Conservation (phyloP, 1,140 invertebrate species). For the Himalopsyche phryganea region DNA sequence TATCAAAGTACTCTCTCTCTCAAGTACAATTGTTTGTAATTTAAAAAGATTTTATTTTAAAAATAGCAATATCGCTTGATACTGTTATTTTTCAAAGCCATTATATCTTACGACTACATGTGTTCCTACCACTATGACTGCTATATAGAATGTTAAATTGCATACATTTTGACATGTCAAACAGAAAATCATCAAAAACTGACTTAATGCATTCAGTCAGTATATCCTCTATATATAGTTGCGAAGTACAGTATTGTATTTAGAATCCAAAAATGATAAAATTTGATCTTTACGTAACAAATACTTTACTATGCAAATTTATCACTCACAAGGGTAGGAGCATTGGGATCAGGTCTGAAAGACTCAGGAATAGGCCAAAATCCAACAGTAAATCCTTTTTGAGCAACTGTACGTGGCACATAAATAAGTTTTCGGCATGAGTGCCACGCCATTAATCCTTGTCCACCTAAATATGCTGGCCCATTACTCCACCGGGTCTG, state of each 20-base stretch:
- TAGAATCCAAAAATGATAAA: background rate
- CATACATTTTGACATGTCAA: too few species aligned
- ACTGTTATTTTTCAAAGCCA: too few species aligned
- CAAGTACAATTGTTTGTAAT: too few species aligned
- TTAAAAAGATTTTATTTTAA: too few species aligned
- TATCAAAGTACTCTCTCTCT: too few species aligned
- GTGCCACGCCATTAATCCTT: conserved; percentile 66
- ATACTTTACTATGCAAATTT: background rate
- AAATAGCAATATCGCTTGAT: too few species aligned
- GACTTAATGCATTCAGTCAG: too few species aligned
- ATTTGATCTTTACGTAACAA: conserved; percentile 5
- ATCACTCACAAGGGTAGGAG: conserved; percentile 58
- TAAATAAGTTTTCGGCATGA: conserved; percentile 87
- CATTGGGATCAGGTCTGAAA: conserved; percentile 90
- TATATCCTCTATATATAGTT: too few species aligned
- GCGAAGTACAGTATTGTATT: background rate
- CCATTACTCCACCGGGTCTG: conserved; percentile 36
- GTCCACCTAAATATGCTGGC: conserved; percentile 21
- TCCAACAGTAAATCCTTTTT: conserved; percentile 88
- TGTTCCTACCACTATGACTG: too few species aligned
- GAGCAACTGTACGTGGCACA: conserved; percentile 81
- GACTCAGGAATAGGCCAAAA: conserved; percentile 99
- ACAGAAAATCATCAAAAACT: too few species aligned
- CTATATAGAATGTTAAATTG: too few species aligned
- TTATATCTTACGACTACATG: too few species aligned